Evolutionary conservation across 2,797 vertebrate species (phyloP).

Genomic region (Eptatretus atami): DNA sequence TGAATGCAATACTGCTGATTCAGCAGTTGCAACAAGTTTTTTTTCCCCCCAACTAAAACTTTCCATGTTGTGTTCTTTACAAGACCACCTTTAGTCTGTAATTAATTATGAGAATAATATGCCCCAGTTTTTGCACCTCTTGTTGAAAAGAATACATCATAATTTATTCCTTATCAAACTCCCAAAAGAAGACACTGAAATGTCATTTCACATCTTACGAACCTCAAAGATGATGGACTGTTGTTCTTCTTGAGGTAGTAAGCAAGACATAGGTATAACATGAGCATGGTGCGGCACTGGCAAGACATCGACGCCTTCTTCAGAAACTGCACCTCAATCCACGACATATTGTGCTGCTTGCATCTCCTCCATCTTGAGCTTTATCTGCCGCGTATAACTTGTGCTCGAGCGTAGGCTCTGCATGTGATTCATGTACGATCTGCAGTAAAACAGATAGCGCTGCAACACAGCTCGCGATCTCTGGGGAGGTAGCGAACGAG

Average conservation of each 20-base stretch:
- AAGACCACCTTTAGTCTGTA: no score
- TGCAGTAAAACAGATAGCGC: slow-evolving; percentile 99
- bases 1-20: no score
- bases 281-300: slow-evolving; percentile 98
- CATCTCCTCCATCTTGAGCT: slow-evolving; percentile 99
- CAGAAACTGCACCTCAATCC: slow-evolving; percentile 99
- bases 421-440: slow-evolving; percentile 99
- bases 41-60: no score
- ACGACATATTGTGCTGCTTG: slow-evolving; percentile 99
- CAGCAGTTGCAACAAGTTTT: no score
- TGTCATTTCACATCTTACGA: slow-evolving; percentile 11
- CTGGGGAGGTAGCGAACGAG: slow-evolving; percentile 15
- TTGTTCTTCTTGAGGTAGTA: slow-evolving; percentile 99
- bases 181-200: no score
- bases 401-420: slow-evolving; percentile 98
- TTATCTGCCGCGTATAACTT: slow-evolving; percentile 94
- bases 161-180: no score
- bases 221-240: slow-evolving; percentile 99
- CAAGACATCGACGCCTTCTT: slow-evolving; percentile 98
- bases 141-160: no score
- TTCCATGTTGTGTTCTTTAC: no score
- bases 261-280: slow-evolving; percentile 99
- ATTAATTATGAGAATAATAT: no score
- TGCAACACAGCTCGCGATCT: slow-evolving; percentile 84
- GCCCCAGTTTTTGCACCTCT: no score